These are phyloP conservation scores for Danaus melanippus DNA, from an alignment of 1,140 invertebrate species.

Conservation along the genomic window DNA sequence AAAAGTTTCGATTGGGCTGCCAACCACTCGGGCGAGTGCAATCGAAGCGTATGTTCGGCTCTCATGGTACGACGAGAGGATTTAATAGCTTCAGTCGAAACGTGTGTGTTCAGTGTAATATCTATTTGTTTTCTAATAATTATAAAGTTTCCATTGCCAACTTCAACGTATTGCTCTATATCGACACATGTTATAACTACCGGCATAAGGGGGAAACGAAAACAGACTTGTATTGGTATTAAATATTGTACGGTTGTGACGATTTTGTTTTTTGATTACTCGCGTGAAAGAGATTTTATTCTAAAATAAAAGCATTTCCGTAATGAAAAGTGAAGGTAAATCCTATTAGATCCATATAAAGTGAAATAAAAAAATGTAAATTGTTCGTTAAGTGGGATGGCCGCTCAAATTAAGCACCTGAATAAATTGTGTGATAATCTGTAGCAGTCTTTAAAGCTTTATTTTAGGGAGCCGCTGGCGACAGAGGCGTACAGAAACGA, in stretches of 20 bases:
- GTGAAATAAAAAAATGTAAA: conserved; percentile 66
- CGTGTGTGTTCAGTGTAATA: conserved; percentile 54
- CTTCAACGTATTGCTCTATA: too few relatives aligned
- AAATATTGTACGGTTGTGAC: too few relatives aligned
- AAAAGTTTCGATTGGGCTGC: conserved; percentile 68
- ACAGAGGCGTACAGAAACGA: conserved; percentile 42
- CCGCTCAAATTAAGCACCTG: conserved; percentile 69
- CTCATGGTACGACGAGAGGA: conserved; percentile 31
- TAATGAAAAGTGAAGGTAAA: conserved; percentile 53
- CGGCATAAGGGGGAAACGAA: too few relatives aligned
- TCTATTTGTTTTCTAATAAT: conserved; percentile 55
- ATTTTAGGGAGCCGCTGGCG: conserved; percentile 48
- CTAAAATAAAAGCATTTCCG: conserved; percentile 7
- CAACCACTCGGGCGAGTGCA: conserved; percentile 51
- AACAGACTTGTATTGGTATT: too few relatives aligned
- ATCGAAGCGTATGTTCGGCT: conserved; percentile 39
- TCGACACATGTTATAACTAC: too few relatives aligned
- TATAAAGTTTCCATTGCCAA: conserved; percentile 8
- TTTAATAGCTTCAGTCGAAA: conserved; percentile 48
- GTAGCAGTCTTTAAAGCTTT: conserved; percentile 63
- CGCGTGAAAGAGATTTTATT: too few relatives aligned
- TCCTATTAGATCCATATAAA: conserved; percentile 47
- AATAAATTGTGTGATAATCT: conserved; percentile 71
- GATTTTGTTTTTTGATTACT: too few relatives aligned
- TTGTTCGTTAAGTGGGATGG: conserved; percentile 59